phyloP scores from a whole-genome alignment of 2,888 invertebrate species.

The Polydrusus pterygomalis region DNA sequence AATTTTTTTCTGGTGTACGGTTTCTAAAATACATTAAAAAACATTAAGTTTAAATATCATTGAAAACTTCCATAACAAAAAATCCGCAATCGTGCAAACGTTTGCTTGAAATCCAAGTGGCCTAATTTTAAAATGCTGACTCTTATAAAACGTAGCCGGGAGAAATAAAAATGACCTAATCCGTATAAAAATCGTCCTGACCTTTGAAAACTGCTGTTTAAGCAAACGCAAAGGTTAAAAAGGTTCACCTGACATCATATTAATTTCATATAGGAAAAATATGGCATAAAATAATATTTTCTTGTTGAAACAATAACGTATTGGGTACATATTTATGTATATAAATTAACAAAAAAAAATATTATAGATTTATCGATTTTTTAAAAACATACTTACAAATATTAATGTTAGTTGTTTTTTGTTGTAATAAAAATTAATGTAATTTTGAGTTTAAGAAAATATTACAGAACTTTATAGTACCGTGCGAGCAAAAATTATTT shows the following conservation, averaged over 20 bases:
- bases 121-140: constrained; percentile 38
- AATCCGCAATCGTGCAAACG: constrained; percentile 8
- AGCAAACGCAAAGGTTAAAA: constrained; percentile 26
- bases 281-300: constrained; percentile 3
- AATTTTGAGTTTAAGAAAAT: too few relatives aligned
- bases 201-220: constrained; percentile 30
- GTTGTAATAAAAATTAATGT: too few relatives aligned
- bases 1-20: too few relatives aligned
- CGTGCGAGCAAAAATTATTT: too few relatives aligned
- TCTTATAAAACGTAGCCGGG: constrained; percentile 22
- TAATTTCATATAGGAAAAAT: constrained; percentile 6
- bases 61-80: constrained; percentile 20
- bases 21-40: too few relatives aligned
- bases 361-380: too few relatives aligned
- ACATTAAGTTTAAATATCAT: constrained; percentile 18
- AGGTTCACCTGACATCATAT: constrained; percentile 26
- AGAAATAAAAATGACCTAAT: constrained; percentile 36
- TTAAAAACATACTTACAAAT: too few relatives aligned
- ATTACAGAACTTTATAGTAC: too few relatives aligned
- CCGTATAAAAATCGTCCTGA: constrained; percentile 37
- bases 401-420: too few relatives aligned
- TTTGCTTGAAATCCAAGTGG: constrained; percentile 35
- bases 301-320: neutral
- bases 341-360: too few relatives aligned
- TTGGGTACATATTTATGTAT: too few relatives aligned